Conservation (phyloP, 1,140 invertebrate genomes). For the Oreohelix idahoensis region DNA sequence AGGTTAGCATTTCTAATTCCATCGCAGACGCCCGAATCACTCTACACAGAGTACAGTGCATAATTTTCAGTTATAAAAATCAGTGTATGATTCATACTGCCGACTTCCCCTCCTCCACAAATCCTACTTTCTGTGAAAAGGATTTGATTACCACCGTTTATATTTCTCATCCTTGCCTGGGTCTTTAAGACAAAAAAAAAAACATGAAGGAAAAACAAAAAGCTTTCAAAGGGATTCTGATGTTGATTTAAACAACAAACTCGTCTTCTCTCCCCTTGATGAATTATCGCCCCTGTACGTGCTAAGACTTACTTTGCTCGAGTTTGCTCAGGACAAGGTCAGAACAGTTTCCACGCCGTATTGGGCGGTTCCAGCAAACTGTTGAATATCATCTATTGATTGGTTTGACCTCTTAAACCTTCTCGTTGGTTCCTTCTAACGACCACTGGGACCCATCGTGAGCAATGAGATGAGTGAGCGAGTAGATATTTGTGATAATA, state of each 20-base stretch:
- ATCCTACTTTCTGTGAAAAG: not conserved
- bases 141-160: not conserved
- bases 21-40: no score
- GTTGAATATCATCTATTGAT: conserved; percentile 20
- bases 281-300: not conserved
- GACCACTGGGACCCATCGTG: not conserved
- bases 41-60: no score
- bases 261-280: not conserved
- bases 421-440: not conserved
- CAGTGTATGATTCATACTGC: no score
- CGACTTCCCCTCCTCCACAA: not conserved
- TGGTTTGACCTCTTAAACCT: not conserved
- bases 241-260: conserved; percentile 4
- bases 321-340: not conserved
- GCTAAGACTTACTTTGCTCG: not conserved
- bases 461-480: not conserved
- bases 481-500: not conserved
- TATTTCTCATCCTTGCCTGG: not conserved
- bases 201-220: not conserved
- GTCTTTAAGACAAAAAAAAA: no score
- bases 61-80: no score
- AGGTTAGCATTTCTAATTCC: no score
- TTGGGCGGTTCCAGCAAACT: not conserved
- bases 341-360: conserved; percentile 2
- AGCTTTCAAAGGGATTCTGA: not conserved